phyloP scores from a whole-genome alignment of 1,140 invertebrate species.

The Zeugodacus cucurbitae region DNA sequence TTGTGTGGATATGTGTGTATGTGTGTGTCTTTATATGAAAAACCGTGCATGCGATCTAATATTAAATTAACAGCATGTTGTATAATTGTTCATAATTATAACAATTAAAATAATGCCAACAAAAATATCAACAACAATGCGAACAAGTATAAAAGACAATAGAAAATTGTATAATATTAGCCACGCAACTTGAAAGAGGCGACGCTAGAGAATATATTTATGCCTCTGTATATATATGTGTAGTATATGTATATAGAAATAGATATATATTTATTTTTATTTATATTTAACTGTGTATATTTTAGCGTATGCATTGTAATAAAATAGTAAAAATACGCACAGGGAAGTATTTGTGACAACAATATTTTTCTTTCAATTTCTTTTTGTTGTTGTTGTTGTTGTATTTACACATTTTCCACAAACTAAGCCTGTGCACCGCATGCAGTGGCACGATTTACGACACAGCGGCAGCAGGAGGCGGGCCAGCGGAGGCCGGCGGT shows the following conservation, averaged over 20 bases:
- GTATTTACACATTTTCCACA: neutral
- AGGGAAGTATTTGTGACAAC: conserved; percentile 31
- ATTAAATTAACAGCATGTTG: conserved; percentile 38
- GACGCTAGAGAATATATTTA: neutral
- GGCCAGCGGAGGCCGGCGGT: neutral
- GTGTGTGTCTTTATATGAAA: neutral
- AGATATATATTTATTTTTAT: too few relatives aligned
- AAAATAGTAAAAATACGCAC: conserved; percentile 23
- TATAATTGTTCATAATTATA: conserved; percentile 38
- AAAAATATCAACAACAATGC: neutral
- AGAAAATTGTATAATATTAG: conserved; percentile 19
- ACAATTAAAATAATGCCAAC: conserved; percentile 27
- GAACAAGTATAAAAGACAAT: neutral
- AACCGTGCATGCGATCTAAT: neutral
- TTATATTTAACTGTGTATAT: neutral
- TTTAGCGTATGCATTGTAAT: neutral
- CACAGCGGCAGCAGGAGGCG: neutral
- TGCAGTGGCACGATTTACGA: conserved; percentile 18
- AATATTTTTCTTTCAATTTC: neutral
- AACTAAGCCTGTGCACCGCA: neutral
- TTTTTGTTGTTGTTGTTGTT: neutral
- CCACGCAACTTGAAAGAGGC: neutral
- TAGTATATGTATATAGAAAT: neutral
- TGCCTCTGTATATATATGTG: neutral
- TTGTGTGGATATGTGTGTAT: neutral